Conservation (phyloP, 1,140 invertebrate genomes). For the Vanessa atalanta region DNA sequence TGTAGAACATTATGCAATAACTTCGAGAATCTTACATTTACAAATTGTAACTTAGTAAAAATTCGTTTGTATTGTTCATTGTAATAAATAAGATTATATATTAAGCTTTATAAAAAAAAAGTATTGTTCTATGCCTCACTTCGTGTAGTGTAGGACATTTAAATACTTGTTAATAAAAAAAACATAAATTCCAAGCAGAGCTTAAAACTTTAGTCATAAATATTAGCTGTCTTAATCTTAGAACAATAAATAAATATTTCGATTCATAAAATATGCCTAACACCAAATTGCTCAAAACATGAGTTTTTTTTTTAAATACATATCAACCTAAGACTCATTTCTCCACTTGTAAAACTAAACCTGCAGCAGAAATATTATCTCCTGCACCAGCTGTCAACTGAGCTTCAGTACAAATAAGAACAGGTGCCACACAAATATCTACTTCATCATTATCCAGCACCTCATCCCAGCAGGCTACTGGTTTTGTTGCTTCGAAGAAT, state of each 20-base stretch:
- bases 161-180: no score
- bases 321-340: conserved; percentile 44
- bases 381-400: conserved; percentile 92
- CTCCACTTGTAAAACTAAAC: conserved; percentile 88
- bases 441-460: conserved; percentile 77
- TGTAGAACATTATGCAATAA: no score
- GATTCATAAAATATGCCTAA: background rate
- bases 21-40: no score
- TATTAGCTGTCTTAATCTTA: background rate
- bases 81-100: no score
- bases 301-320: conserved; percentile 1
- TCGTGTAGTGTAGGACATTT: no score
- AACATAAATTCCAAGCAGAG: no score
- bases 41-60: no score
- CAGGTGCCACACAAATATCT: conserved; percentile 91
- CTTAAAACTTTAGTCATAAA: background rate
- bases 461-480: conserved; percentile 93
- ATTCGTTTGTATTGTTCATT: no score
- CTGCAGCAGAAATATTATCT: conserved; percentile 94
- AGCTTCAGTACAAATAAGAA: conserved; percentile 91
- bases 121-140: no score
- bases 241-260: conserved; percentile 8
- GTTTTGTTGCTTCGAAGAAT: conserved; percentile 84
- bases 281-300: conserved; percentile 9
- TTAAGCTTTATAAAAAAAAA: no score